A percentile compares a stretch with the other conserved stretches of the same genome.
phyloP scores from a whole-genome alignment of 1,140 invertebrate genomes.

The Zaprionus tsacasi region DNA sequence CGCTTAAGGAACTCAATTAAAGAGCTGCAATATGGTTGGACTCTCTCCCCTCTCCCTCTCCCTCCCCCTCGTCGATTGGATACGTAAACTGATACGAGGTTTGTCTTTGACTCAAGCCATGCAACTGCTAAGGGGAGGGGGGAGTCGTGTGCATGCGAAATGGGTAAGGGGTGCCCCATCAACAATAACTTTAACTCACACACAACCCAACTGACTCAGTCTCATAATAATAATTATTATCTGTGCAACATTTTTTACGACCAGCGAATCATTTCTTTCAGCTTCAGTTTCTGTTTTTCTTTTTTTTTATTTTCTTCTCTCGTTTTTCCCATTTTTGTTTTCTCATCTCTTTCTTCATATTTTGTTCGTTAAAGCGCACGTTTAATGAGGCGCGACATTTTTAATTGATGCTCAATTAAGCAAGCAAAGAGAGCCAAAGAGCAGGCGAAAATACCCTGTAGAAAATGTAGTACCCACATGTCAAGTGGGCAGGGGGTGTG shows the following conservation, averaged over 20 bases:
- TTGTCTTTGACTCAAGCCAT: constrained; percentile 44
- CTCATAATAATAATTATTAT: constrained; percentile 6
- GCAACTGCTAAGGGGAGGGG: constrained; percentile 17
- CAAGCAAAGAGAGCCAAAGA: constrained; percentile 41
- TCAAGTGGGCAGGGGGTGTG: background rate
- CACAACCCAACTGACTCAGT: constrained; percentile 3
- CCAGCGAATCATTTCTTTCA: constrained; percentile 10
- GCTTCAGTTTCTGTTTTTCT: background rate
- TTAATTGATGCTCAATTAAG: constrained; percentile 81
- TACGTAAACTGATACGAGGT: constrained; percentile 37
- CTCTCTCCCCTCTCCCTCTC: too few species aligned
- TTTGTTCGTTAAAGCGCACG: constrained; percentile 50
- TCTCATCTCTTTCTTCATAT: constrained; percentile 7
- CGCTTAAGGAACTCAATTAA: constrained; percentile 51
- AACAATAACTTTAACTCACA: constrained; percentile 18
- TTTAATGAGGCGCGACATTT: constrained; percentile 78
- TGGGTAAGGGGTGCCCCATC: background rate
- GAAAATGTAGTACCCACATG: too few species aligned
- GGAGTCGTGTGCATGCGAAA: too few species aligned
- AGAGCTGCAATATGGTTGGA: constrained; percentile 32
- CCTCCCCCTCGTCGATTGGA: constrained; percentile 15
- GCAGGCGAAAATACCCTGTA: constrained; percentile 21
- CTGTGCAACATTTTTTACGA: constrained; percentile 26
- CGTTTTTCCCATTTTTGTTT: background rate
- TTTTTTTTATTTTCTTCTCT: constrained; percentile 1